Conservation (phyloP, 2,113 vertebrate species). For the Elachura formosa region DNA sequence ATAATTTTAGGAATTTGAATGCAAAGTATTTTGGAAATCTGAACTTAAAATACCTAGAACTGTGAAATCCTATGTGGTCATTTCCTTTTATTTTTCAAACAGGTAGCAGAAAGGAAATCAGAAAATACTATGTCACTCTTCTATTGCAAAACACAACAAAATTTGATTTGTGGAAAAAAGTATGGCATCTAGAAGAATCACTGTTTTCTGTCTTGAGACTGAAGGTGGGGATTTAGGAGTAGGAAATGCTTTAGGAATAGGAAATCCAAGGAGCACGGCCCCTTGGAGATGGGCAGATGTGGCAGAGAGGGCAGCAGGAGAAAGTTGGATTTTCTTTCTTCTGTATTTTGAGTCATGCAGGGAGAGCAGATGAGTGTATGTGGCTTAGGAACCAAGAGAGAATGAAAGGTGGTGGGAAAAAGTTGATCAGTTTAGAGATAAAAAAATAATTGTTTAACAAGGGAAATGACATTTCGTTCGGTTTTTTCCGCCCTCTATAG, state of each 20-base stretch:
- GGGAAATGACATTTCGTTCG: background rate
- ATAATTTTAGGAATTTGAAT: background rate
- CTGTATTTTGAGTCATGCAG: background rate
- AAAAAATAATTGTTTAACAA: background rate
- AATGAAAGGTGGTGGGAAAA: background rate
- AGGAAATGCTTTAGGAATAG: background rate
- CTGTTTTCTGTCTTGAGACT: background rate
- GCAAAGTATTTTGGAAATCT: background rate
- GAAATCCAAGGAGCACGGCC: fast-evolving
- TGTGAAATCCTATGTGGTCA: background rate
- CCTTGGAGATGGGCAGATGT: background rate
- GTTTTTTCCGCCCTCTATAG: background rate
- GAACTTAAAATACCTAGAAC: background rate
- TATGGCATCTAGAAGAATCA: background rate
- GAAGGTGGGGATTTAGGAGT: background rate
- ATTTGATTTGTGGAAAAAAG: no score
- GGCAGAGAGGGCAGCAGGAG: background rate
- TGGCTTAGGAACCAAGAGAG: background rate
- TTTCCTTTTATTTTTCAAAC: background rate
- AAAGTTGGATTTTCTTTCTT: background rate
- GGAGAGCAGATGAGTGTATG: background rate
- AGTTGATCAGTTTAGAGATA: background rate
- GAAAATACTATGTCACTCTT: background rate
- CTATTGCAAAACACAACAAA: background rate
- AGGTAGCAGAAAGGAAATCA: background rate